Evolutionary conservation across 2,797 vertebrate species (phyloP), one percentile per base, ranked within the genome.

Genomic region (Cyclopterus lumpus): DNA sequence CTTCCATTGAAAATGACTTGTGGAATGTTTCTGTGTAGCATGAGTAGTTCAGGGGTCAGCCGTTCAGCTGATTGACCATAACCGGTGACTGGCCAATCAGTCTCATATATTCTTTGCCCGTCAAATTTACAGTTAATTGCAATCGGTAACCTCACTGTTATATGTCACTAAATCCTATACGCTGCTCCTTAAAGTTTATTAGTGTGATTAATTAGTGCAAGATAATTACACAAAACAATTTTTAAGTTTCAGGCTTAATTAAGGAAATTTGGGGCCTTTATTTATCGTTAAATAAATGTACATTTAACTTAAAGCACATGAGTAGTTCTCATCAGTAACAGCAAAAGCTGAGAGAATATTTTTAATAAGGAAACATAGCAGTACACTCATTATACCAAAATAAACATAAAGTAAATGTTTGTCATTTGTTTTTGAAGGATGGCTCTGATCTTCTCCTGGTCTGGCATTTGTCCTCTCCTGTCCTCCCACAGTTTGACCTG

Each of bases 401-500:
- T 51, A 64, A 53, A 14, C 54, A n/a, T n/a, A n/a, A 71, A n/a
- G 15, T 67, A 64, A 75, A 80, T 75, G 53, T 67, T 60, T 71
- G 38, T 67, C 69, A 40, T 77, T 73, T 71, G 44, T 26, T 75
- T 75, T 73, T 7, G 55, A 15, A 14, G 28, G 51, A 76, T 66
- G 70, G n/a, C 15, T 69, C 49, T 66, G 54, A 71, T 71, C 58
- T 44, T 48, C 63, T 80, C 32, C 46, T 75, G 60, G 66, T 68
- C 63, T 73, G 65, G 71, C 71, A 73, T 59, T 77, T 73, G 72
- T 74, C 69, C 75, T 87, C 54, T 60, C 67, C 66, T 70, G 75
- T 79, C 85, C 81, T 85, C 79, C 79, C 81, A 84, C 74, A 81
- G 75, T 83, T 85, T 72, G 44, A 67, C 61, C 75, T 77, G 87